Conservation (phyloP, 2,113 vertebrate genomes). For the Agelaius phoeniceus region DNA sequence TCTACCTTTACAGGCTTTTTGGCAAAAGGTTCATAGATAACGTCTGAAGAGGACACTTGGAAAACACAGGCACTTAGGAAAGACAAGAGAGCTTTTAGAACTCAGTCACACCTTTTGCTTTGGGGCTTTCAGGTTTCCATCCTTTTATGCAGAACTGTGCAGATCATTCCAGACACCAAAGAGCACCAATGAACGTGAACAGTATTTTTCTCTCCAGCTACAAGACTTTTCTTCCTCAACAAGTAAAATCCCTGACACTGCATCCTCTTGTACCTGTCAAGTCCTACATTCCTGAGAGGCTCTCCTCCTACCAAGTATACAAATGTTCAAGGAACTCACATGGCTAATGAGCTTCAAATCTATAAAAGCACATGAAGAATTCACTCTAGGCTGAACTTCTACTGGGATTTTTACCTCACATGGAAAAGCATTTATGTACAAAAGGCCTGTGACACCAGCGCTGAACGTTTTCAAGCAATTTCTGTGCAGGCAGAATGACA, state of each 20-base stretch:
- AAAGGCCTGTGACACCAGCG: neutral
- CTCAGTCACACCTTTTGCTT: neutral
- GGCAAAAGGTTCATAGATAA: neutral
- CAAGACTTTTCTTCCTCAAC: neutral
- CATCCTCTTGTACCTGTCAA: neutral
- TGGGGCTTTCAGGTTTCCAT: neutral
- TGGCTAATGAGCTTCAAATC: neutral
- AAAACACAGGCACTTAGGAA: neutral
- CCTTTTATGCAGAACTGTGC: neutral
- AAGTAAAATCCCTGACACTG: neutral
- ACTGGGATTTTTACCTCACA: neutral
- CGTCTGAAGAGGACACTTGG: neutral
- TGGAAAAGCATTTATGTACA: neutral
- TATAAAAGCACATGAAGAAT: neutral
- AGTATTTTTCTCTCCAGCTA: neutral
- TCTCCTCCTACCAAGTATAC: neutral
- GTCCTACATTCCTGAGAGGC: neutral
- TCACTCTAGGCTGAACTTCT: neutral
- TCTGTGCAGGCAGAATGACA: neutral
- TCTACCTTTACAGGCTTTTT: neutral
- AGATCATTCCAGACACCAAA: neutral
- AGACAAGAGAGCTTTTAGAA: neutral
- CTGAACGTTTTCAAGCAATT: neutral
- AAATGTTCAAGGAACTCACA: neutral
- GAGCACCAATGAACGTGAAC: neutral